Evolutionary conservation across 2,113 vertebrate genomes (phyloP).

Genomic region (Tringa solitaria): DNA sequence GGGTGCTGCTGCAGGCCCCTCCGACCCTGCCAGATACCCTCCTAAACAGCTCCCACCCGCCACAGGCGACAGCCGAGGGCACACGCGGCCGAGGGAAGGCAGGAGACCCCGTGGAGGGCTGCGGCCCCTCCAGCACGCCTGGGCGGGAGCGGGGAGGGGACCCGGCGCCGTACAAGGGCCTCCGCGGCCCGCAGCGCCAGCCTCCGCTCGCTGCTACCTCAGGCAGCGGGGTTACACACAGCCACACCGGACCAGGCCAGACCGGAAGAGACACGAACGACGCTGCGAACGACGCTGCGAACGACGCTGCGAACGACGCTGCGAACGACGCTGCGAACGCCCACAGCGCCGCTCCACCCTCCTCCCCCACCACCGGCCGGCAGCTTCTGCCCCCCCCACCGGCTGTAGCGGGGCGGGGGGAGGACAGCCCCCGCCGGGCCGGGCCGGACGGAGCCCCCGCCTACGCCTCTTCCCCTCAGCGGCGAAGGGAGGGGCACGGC

Average conservation of each 20-base stretch:
- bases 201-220: rapidly evolving
- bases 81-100: rapidly evolving
- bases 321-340: rapidly evolving
- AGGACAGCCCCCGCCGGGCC: neutral
- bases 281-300: too few relatives aligned
- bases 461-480: neutral
- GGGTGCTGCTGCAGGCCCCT: neutral
- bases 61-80: neutral
- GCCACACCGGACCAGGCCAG: neutral
- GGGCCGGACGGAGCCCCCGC: neutral
- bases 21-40: too few relatives aligned
- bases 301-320: too few relatives aligned
- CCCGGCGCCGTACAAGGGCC: neutral
- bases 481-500: neutral
- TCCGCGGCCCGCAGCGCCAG: neutral
- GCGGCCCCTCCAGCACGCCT: too few relatives aligned
- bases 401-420: too few relatives aligned
- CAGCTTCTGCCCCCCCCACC: neutral
- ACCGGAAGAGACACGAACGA: neutral
- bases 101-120: neutral
- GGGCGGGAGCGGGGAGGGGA: too few relatives aligned
- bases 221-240: too few relatives aligned
- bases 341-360: too few relatives aligned
- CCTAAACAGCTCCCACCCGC: neutral
- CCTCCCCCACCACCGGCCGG: too few relatives aligned